A percentile compares a stretch with the other conserved stretches of the same genome.
Conservation (phyloP, 2,113 vertebrate genomes). For the Scomber scombrus region DNA sequence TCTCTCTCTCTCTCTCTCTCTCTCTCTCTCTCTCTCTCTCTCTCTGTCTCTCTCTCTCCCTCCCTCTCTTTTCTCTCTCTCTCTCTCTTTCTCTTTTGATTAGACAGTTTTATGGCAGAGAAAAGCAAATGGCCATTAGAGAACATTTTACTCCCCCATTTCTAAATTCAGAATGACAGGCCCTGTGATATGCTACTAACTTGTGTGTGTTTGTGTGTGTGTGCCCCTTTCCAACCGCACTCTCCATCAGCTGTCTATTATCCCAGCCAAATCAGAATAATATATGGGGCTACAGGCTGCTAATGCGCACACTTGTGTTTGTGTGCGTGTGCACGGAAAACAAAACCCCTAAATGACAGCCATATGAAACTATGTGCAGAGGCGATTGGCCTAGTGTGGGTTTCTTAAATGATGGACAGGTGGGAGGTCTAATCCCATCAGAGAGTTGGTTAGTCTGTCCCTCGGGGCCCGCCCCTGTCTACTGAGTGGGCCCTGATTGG, state of each 20-base stretch:
- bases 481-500: constrained; percentile 77
- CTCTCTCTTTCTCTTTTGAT: constrained; percentile 42
- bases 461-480: constrained; percentile 77
- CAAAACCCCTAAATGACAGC: constrained; percentile 40
- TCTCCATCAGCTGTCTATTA: constrained; percentile 57
- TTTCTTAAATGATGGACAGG: constrained; percentile 75
- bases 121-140: constrained; percentile 68
- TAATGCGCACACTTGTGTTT: constrained; percentile 22
- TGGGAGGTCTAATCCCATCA: constrained; percentile 79
- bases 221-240: constrained; percentile 23
- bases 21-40: background rate
- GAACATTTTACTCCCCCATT: constrained; percentile 54
- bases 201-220: constrained; percentile 24
- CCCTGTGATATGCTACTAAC: constrained; percentile 53
- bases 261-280: constrained; percentile 46
- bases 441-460: constrained; percentile 69
- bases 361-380: constrained; percentile 64
- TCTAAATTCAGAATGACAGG: constrained; percentile 72
- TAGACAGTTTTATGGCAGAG: constrained; percentile 43
- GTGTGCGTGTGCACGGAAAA: constrained; percentile 10
- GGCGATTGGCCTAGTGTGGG: constrained; percentile 60
- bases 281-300: constrained; percentile 34
- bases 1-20: constrained; percentile 31
- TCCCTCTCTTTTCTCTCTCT: background rate
- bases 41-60: background rate